Evolutionary conservation across 2,797 vertebrate genomes (phyloP).

Genomic region (Malurus leucopterus): DNA sequence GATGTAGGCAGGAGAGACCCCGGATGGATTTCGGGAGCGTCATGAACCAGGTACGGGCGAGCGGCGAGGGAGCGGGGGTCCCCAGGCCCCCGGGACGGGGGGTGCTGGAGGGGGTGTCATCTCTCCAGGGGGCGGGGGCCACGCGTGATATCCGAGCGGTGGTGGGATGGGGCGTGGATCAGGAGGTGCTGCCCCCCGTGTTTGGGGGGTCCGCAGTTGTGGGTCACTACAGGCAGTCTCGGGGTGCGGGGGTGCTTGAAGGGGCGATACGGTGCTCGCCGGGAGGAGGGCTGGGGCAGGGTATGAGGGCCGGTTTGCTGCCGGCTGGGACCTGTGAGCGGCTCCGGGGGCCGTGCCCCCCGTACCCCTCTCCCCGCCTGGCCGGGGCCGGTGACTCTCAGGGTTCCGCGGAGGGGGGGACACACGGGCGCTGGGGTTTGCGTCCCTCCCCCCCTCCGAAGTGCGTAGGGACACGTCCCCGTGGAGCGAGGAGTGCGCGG

Average conservation of each 20-base stretch:
- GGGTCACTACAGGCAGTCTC: neutral
- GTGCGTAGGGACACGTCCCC: neutral
- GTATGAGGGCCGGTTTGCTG: neutral
- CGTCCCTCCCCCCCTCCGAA: neutral
- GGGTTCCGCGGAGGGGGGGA: neutral
- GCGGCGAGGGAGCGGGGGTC: neutral
- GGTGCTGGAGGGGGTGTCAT: neutral
- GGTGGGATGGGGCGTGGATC: neutral
- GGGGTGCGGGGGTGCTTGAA: neutral
- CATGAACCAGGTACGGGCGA: conserved; percentile 56
- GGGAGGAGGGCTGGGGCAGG: neutral
- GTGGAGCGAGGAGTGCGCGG: neutral
- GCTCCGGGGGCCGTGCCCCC: neutral
- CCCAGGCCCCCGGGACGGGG: neutral
- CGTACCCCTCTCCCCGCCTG: neutral
- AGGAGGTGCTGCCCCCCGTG: neutral
- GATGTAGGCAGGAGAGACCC: conserved; percentile 33
- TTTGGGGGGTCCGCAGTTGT: neutral
- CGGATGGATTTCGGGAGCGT: conserved; percentile 65
- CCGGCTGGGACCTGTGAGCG: neutral
- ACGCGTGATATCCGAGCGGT: neutral
- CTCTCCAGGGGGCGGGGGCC: neutral
- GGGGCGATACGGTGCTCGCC: neutral
- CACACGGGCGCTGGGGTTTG: neutral
- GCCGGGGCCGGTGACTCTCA: neutral